phyloP scores from a whole-genome alignment of 2,797 vertebrate genomes.

The Sebastes taczanowskii region DNA sequence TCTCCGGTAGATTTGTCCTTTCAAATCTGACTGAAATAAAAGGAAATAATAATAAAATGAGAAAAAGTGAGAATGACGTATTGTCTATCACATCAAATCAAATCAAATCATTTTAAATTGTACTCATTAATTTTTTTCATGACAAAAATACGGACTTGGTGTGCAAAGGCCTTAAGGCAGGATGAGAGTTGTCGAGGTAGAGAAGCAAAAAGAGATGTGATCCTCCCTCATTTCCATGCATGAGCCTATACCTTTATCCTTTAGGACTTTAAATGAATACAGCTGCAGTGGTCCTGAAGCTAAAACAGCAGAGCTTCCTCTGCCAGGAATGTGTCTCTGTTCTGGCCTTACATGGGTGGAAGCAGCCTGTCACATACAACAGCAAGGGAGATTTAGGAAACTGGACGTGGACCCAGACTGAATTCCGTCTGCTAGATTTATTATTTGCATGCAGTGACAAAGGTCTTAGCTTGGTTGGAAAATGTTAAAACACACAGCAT shows the following conservation, averaged over 20 bases:
- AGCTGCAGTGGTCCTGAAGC: conserved; percentile 8
- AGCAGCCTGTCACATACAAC: not conserved
- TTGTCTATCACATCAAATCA: not conserved
- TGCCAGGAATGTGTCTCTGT: conserved; percentile 9
- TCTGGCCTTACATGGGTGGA: not conserved
- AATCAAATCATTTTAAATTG: not conserved
- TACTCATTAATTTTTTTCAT: not conserved
- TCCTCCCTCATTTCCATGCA: conserved; percentile 4
- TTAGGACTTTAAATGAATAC: not conserved
- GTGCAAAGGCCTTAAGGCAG: not conserved
- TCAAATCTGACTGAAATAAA: not conserved
- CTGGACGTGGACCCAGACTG: conserved; percentile 2
- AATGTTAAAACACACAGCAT: not conserved
- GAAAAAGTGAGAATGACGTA: not conserved
- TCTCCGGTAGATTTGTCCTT: not conserved
- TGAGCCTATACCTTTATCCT: conserved; percentile 11
- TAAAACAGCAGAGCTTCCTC: not conserved
- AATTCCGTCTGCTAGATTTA: not conserved
- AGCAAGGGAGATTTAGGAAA: not conserved
- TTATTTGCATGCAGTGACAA: not conserved
- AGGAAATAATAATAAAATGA: not conserved
- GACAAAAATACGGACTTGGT: too few species aligned
- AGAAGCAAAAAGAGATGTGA: not conserved
- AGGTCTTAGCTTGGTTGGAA: not conserved
- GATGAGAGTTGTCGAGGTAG: not conserved